Evolutionary conservation across 2,888 invertebrate genomes (phyloP).

Genomic region (Ryuthela nishihirai): DNA sequence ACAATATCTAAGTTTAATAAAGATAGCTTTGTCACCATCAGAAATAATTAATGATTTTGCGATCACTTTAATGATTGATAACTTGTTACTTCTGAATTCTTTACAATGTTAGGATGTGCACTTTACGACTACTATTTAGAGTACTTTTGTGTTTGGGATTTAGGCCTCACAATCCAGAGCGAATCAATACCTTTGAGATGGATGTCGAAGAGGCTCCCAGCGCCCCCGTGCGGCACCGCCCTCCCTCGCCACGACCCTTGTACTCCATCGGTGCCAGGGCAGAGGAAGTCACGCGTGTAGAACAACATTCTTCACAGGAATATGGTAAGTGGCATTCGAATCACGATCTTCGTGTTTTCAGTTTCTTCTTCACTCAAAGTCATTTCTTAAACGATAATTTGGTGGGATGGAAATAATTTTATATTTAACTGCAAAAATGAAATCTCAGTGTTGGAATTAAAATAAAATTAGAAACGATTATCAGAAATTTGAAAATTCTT

Average conservation of each 20-base stretch:
- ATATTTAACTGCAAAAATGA: too few relatives aligned
- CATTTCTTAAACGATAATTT: too few relatives aligned
- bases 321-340: constrained; percentile 30
- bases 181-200: constrained; percentile 45
- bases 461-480: too few relatives aligned
- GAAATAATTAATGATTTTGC: too few relatives aligned
- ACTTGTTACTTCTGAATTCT: background rate
- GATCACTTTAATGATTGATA: too few relatives aligned
- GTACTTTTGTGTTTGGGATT: constrained; percentile 11
- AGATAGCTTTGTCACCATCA: too few relatives aligned
- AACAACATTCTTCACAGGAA: constrained; percentile 27
- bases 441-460: too few relatives aligned
- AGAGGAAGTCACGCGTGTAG: constrained; percentile 27
- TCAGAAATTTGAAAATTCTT: too few relatives aligned
- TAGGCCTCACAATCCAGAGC: constrained; percentile 51
- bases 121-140: background rate
- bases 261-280: constrained; percentile 12
- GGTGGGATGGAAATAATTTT: too few relatives aligned
- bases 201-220: constrained; percentile 42
- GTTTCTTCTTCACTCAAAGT: too few relatives aligned
- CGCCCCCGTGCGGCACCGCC: constrained; percentile 30
- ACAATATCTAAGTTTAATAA: too few relatives aligned
- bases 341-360: too few relatives aligned
- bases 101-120: background rate
- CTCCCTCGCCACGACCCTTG: constrained; percentile 4